Evolutionary conservation across 23 tunicate species (phyloP).

Genomic region (Phallusia fumigata): DNA sequence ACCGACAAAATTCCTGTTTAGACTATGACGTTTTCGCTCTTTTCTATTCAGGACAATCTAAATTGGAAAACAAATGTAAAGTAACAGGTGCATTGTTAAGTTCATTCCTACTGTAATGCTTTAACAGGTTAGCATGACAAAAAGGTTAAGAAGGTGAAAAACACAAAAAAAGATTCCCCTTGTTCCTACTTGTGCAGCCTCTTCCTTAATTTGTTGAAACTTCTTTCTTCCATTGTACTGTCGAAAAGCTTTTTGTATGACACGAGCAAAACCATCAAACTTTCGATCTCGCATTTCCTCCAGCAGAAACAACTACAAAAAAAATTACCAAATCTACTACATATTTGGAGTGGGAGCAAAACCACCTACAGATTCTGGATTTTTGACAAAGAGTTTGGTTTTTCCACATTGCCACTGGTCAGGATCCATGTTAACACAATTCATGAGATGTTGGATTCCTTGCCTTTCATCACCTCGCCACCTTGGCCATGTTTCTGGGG

Average conservation of each 20-base stretch:
- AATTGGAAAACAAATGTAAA: neutral
- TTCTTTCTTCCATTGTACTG: slow-evolving; percentile 80
- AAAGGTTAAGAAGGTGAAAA: too few relatives aligned
- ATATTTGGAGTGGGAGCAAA: neutral
- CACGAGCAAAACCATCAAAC: slow-evolving; percentile 86
- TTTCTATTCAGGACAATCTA: slow-evolving; percentile 89
- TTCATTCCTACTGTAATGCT: too few relatives aligned
- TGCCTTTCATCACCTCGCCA: slow-evolving; percentile 92
- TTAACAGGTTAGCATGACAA: too few relatives aligned
- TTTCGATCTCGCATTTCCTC: slow-evolving; percentile 95
- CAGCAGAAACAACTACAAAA: slow-evolving; percentile 73
- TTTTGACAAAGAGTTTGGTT: slow-evolving; percentile 91
- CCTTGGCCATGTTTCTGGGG: slow-evolving; percentile 92
- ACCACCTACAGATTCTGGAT: slow-evolving; percentile 87
- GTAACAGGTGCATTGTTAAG: too few relatives aligned
- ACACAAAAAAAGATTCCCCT: too few relatives aligned
- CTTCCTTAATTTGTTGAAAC: slow-evolving; percentile 89
- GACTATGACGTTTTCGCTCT: slow-evolving; percentile 83
- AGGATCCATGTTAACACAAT: slow-evolving; percentile 91
- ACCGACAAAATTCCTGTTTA: slow-evolving; percentile 93
- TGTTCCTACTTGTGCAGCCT: slow-evolving; percentile 72
- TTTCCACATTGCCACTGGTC: slow-evolving; percentile 99
- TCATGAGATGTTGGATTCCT: slow-evolving; percentile 93
- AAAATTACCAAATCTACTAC: neutral
- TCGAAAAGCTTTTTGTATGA: slow-evolving; percentile 89